Evolutionary conservation across 2,888 invertebrate genomes (phyloP), one percentile per base, ranked within the genome.

Genomic region (Hypolimnas misippus): DNA sequence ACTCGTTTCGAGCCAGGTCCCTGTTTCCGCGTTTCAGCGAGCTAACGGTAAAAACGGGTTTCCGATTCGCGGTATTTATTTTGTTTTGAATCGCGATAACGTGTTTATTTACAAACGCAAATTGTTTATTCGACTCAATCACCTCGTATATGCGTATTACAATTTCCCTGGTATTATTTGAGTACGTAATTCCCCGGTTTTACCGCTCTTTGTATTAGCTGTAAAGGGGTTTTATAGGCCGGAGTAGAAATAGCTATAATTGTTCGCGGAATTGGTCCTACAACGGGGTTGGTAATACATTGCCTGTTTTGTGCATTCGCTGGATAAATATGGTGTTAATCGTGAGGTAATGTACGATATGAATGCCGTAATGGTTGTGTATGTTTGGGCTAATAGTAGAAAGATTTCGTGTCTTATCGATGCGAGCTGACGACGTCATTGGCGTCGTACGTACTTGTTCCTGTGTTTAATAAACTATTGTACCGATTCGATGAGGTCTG

Each of bases 41-140:
- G 66, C 73, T 86, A 91, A 90, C 91, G 87, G 91, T 86, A 89
- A 68, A 86, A 87, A 90, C 91, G 71, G 67, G 91, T 89, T 88
- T 77, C 76, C 70, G 71, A 76, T 78, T 79, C 81, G 78, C 77
- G 76, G 77, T 82, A 83, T 82, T 65, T 72, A 69, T 68, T 69
- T 68, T 70, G 64, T 70, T 74, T 76, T 73, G 71, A 72, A 74
- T 64, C 60, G 62, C 66, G 68, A 74, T 68, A 69, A 65, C 63
- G 68, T 70, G 73, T 83, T 82, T 87, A 86, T 87, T 87, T 87
- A 88, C 86, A 83, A 85, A 83, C 78, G 67, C 71, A 69, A 67
- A 62, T 68, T 70, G 62, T 63, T 60, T 61, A 66, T 66, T 72
- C 67, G 69, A 70, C 63, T 52, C 62, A 66, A 51, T 35, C 61